A percentile compares a stretch with the other conserved stretches of the same genome.
phyloP scores from a whole-genome alignment of 2,113 vertebrate genomes.

The Stigmatopora argus region DNA sequence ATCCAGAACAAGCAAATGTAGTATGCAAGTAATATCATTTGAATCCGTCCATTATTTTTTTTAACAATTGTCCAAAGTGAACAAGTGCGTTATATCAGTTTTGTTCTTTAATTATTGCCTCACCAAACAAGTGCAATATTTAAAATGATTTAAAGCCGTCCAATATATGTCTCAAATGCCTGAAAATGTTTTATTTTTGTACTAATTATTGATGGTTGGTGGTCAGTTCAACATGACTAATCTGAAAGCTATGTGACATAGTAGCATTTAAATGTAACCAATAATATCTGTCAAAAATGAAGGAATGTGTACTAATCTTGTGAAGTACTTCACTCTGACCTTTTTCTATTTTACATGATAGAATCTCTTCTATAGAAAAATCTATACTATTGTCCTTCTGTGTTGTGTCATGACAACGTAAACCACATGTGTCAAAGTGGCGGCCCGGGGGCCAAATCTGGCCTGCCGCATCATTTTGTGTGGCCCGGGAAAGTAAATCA shows the following conservation, averaged over 20 bases:
- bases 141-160: not conserved
- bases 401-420: not conserved
- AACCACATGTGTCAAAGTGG: no score
- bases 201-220: not conserved
- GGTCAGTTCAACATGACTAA: not conserved
- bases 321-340: not conserved
- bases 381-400: no score
- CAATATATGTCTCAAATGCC: not conserved
- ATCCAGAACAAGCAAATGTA: not conserved
- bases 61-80: not conserved
- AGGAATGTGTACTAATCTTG: not conserved
- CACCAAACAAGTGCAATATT: not conserved
- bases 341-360: no score
- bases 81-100: not conserved
- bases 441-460: no score
- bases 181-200: not conserved
- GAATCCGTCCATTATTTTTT: not conserved
- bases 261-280: not conserved
- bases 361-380: no score
- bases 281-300: not conserved
- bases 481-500: no score
- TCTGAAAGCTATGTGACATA: not conserved
- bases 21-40: not conserved
- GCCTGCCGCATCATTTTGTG: no score
- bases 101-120: no score